Evolutionary conservation across 1,140 invertebrate genomes (phyloP).

Genomic region (Pseudachorutes palmiensis): DNA sequence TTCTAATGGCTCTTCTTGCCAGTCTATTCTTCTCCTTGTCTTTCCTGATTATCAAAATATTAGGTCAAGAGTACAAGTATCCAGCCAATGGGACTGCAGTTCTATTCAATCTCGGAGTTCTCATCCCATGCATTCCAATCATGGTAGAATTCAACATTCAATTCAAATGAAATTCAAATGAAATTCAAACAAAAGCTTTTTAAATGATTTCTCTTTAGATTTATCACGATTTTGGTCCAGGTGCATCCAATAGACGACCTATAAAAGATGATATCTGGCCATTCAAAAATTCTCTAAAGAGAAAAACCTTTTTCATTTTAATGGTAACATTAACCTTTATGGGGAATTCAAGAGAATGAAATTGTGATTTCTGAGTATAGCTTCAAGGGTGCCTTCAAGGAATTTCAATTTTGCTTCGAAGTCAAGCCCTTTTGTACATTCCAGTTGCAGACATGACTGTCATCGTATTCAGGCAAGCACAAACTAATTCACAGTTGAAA

Average conservation of each 20-base stretch:
- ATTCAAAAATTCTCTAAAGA: neutral
- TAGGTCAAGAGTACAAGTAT: slow-evolving; percentile 10
- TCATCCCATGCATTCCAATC: slow-evolving; percentile 9
- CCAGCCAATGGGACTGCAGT: neutral
- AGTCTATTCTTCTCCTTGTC: slow-evolving; percentile 21
- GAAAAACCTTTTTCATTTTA: slow-evolving; percentile 5
- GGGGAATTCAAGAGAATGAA: neutral
- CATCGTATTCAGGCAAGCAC: slow-evolving; percentile 21
- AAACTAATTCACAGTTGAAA: neutral
- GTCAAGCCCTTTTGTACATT: slow-evolving; percentile 17
- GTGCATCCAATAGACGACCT: neutral
- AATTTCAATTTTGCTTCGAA: slow-evolving; percentile 15
- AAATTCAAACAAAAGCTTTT: neutral
- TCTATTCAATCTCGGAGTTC: neutral
- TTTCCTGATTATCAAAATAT: slow-evolving; percentile 17
- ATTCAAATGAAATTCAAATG: neutral
- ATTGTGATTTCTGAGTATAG: slow-evolving; percentile 10
- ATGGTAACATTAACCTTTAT: slow-evolving; percentile 11
- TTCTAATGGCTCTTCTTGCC: slow-evolving; percentile 2
- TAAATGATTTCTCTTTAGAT: neutral
- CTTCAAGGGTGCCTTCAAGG: slow-evolving; percentile 9
- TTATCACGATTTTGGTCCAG: neutral
- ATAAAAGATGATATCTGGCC: slow-evolving; percentile 16
- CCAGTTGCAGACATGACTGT: slow-evolving; percentile 27
- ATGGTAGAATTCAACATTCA: neutral